A percentile compares a stretch with the other conserved stretches of the same genome.
phyloP scores from a whole-genome alignment of 2,113 vertebrate species.

The Cynoglossus semilaevis region DNA sequence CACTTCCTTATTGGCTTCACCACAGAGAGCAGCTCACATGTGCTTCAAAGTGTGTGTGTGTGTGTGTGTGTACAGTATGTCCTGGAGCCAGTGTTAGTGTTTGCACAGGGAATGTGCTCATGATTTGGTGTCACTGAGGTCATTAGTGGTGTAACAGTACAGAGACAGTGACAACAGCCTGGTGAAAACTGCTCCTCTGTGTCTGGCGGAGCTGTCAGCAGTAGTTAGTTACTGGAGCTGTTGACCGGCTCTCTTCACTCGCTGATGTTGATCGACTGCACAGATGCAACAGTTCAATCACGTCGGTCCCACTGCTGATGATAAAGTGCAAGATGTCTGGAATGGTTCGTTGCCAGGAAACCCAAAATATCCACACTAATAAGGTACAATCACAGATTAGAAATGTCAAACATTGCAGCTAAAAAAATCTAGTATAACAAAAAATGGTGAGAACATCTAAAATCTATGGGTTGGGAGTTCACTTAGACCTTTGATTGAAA shows the following conservation, averaged over 20 bases:
- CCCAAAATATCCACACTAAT: no score
- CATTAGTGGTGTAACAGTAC: slow-evolving; percentile 32
- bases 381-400: no score
- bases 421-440: no score
- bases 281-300: slow-evolving; percentile 9
- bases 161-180: slow-evolving; percentile 40
- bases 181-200: slow-evolving; percentile 34
- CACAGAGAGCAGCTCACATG: no score
- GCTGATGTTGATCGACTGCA: slow-evolving; percentile 23
- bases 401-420: no score
- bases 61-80: not conserved
- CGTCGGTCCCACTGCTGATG: not conserved
- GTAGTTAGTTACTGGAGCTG: slow-evolving; percentile 51
- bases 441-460: no score
- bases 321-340: not conserved
- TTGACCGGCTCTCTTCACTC: slow-evolving; percentile 40
- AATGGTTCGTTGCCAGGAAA: no score
- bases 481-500: no score
- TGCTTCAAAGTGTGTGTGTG: not conserved
- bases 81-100: slow-evolving; percentile 15
- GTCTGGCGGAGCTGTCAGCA: slow-evolving; percentile 61
- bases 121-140: slow-evolving; percentile 47
- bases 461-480: no score
- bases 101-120: slow-evolving; percentile 30
- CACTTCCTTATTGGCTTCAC: no score